Evolutionary conservation across 1,140 invertebrate genomes (phyloP).

Genomic region (Bombus cullumanus): DNA sequence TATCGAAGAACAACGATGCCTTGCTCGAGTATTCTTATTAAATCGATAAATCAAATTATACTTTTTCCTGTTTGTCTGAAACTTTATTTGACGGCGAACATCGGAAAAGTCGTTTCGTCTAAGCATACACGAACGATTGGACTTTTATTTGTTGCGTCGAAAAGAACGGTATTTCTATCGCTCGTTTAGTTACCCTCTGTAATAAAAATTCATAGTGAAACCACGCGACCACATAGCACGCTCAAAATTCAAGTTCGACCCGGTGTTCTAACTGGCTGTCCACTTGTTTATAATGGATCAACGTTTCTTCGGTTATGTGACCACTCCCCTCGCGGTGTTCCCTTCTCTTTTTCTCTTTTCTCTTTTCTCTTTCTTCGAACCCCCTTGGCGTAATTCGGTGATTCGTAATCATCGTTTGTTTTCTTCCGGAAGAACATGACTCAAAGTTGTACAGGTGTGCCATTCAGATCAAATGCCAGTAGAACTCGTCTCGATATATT

Average conservation of each 20-base stretch:
- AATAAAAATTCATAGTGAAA: slow-evolving; percentile 44
- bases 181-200: slow-evolving; percentile 3
- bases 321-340: slow-evolving; percentile 39
- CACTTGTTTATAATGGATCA: slow-evolving; percentile 51
- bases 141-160: background rate
- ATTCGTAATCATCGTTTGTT: slow-evolving; percentile 61
- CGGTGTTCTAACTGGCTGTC: slow-evolving; percentile 19
- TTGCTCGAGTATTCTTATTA: too few species aligned
- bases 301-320: slow-evolving; percentile 28
- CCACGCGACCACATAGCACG: slow-evolving; percentile 10
- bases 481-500: slow-evolving; percentile 19
- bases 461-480: slow-evolving; percentile 18
- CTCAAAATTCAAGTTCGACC: slow-evolving; percentile 41
- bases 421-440: slow-evolving; percentile 38
- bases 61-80: background rate
- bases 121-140: background rate
- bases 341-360: background rate
- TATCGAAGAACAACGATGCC: too few species aligned
- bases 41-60: too few species aligned
- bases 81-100: background rate
- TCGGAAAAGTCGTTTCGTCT: background rate
- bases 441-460: slow-evolving; percentile 42
- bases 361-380: slow-evolving; percentile 8
- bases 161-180: background rate
- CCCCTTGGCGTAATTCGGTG: slow-evolving; percentile 57